Evolutionary conservation across 1,140 invertebrate species (phyloP).

Genomic region (Pogonognathellus flavescens): DNA sequence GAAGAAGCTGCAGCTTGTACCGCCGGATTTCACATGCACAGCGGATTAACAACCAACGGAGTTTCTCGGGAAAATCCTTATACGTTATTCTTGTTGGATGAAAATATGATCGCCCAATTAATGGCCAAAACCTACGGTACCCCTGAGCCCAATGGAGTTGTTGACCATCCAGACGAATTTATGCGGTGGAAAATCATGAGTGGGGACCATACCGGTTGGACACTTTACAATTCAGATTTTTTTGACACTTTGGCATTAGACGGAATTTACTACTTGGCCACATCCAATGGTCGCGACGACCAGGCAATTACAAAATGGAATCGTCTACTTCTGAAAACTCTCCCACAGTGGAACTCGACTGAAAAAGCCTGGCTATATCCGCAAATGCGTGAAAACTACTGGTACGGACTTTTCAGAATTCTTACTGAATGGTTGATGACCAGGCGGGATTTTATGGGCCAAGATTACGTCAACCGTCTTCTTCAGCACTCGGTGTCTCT

Average conservation of each 20-base stretch:
- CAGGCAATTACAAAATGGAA: slow-evolving; percentile 19
- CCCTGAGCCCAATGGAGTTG: slow-evolving; percentile 27
- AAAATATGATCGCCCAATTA: too few species aligned
- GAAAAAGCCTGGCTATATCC: slow-evolving; percentile 39
- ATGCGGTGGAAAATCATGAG: slow-evolving; percentile 54
- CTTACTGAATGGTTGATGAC: slow-evolving; percentile 30
- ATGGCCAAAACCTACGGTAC: slow-evolving; percentile 45
- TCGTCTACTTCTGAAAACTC: not conserved
- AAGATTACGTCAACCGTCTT: not conserved
- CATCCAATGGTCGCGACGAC: not conserved
- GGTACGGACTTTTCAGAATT: slow-evolving; percentile 51
- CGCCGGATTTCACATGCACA: too few species aligned
- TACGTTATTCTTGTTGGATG: too few species aligned
- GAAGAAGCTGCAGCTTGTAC: too few species aligned
- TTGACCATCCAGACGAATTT: slow-evolving; percentile 43
- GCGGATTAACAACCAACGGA: too few species aligned
- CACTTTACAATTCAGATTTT: slow-evolving; percentile 45
- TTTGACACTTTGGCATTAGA: slow-evolving; percentile 57
- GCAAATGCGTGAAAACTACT: slow-evolving; percentile 56
- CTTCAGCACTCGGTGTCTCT: slow-evolving; percentile 54
- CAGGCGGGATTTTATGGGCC: too few species aligned
- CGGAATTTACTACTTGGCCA: slow-evolving; percentile 50
- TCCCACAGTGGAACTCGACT: not conserved
- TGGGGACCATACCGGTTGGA: slow-evolving; percentile 52
- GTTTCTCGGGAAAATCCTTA: too few species aligned